Percentiles rank a stretch among this genome's conserved stretches.
These are phyloP conservation scores for Calosoma granatense DNA, from an alignment of 1,140 invertebrate species.

Conservation along the genomic window DNA sequence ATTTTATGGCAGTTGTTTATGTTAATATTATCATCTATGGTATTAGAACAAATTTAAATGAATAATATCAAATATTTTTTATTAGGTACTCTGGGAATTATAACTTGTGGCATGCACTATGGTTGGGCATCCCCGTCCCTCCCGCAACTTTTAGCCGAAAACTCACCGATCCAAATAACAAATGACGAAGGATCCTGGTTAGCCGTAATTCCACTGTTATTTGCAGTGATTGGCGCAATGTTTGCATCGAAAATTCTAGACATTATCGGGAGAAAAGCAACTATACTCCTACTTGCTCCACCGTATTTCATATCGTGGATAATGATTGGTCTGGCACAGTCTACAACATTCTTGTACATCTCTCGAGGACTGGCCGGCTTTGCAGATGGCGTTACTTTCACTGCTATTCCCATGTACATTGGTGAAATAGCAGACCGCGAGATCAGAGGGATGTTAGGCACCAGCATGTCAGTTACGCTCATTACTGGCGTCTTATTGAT, in stretches of 20 bases:
- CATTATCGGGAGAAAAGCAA: constrained; percentile 53
- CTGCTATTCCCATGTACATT: constrained; percentile 52
- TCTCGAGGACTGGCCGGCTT: constrained; percentile 48
- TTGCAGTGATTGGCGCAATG: constrained; percentile 40
- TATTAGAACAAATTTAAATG: too few relatives aligned
- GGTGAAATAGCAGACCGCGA: constrained; percentile 55
- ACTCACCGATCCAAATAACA: constrained; percentile 41
- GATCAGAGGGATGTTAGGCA: constrained; percentile 45
- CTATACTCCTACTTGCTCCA: constrained; percentile 47
- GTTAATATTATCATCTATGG: too few relatives aligned
- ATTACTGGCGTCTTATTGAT: constrained; percentile 55
- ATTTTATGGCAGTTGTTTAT: too few relatives aligned
- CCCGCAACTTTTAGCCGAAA: constrained; percentile 21
- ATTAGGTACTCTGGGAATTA: constrained; percentile 25
- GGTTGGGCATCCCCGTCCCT: constrained; percentile 28
- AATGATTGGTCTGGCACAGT: constrained; percentile 43
- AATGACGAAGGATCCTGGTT: constrained; percentile 53
- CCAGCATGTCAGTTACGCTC: constrained; percentile 22
- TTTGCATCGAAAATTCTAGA: constrained; percentile 36
- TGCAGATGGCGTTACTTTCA: constrained; percentile 54
- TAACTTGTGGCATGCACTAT: constrained; percentile 28
- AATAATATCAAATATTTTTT: constrained; percentile 16
- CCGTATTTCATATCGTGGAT: constrained; percentile 55
- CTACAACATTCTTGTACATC: constrained; percentile 32
- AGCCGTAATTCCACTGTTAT: constrained; percentile 34